Percentiles rank a stretch among this genome's conserved stretches.
phyloP scores from a whole-genome alignment of 2,113 vertebrate genomes.

The Eulemur rufifrons region DNA sequence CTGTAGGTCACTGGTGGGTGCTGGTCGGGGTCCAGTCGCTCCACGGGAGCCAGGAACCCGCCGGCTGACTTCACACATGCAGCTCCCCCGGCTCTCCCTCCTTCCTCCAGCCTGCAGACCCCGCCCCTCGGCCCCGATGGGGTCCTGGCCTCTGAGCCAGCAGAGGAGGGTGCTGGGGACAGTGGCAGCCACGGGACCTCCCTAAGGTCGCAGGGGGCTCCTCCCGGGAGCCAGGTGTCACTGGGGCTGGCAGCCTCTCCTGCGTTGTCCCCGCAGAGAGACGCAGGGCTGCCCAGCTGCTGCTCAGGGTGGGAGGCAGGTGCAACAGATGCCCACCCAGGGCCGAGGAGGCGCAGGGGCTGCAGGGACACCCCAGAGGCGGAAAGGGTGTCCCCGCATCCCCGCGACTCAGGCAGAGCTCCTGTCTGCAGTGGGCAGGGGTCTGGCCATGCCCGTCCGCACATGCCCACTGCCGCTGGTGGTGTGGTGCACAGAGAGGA shows the following conservation, averaged over 20 bases:
- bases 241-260: accelerated
- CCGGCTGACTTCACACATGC: accelerated
- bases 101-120: neutral
- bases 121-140: accelerated
- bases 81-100: neutral
- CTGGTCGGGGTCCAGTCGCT: neutral
- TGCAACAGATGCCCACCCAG: accelerated
- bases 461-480: neutral
- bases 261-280: neutral
- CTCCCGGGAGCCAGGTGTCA: accelerated
- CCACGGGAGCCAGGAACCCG: neutral
- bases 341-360: neutral
- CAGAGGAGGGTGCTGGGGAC: no score
- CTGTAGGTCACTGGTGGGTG: accelerated
- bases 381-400: accelerated
- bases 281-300: accelerated
- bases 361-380: accelerated
- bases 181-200: neutral
- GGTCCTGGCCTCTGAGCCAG: neutral
- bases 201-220: no score
- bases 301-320: neutral
- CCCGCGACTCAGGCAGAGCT: neutral
- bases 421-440: neutral
- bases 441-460: neutral
- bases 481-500: neutral